Conservation (phyloP, 2,888 invertebrate genomes). For the Flexamia atlantica region DNA sequence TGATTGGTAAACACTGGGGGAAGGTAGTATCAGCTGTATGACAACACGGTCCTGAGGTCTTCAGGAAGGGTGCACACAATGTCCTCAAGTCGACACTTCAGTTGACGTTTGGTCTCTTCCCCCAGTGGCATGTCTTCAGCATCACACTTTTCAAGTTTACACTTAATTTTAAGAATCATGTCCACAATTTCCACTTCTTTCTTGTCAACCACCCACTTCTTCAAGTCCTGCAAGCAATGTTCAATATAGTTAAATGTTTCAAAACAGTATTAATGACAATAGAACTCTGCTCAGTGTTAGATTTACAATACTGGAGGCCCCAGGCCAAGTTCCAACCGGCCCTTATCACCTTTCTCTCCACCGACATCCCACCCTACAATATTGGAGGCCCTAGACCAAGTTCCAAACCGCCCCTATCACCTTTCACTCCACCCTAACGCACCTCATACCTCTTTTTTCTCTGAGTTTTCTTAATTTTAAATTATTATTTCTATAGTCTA, state of each 20-base stretch:
- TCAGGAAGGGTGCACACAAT: constrained; percentile 91
- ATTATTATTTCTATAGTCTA: too few relatives aligned
- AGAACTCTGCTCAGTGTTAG: too few relatives aligned
- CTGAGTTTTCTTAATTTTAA: too few relatives aligned
- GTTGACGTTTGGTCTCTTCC: constrained; percentile 77
- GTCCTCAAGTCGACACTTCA: constrained; percentile 82
- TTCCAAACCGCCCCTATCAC: too few relatives aligned
- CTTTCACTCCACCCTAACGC: too few relatives aligned
- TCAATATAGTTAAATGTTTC: background rate
- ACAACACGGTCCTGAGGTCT: constrained; percentile 89
- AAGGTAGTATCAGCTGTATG: constrained; percentile 70
- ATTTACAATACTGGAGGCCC: too few relatives aligned
- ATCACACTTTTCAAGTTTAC: constrained; percentile 87
- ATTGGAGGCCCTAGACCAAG: too few relatives aligned
- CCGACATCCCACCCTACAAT: too few relatives aligned
- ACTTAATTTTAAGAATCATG: constrained; percentile 94
- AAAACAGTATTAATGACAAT: background rate
- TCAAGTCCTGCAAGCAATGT: constrained; percentile 83
- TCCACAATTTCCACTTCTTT: constrained; percentile 99
- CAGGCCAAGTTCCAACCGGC: too few relatives aligned
- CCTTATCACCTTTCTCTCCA: too few relatives aligned
- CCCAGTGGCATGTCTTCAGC: constrained; percentile 78
- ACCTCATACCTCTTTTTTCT: too few relatives aligned
- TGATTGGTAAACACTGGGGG: background rate
- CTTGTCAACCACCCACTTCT: constrained; percentile 93